Evolutionary conservation across 37 sponge, comb jelly and placozoan genomes (phyloP).

Genomic region (Halichondria panicea): DNA sequence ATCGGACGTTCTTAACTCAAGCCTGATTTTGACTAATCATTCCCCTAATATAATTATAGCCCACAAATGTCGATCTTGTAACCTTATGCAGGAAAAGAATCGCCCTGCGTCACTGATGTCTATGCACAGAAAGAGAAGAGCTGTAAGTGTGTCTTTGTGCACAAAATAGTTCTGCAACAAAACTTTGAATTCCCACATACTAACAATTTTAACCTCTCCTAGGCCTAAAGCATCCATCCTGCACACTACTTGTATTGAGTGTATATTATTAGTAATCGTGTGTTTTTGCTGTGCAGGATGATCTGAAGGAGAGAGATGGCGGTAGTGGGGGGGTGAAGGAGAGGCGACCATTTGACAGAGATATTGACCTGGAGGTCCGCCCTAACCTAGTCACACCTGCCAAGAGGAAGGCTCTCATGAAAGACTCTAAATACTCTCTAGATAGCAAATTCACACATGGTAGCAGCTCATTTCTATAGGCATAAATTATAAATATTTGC

Average conservation of each 20-base stretch:
- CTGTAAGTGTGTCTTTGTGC: slow-evolving; percentile 29
- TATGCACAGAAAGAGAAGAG: slow-evolving; percentile 70
- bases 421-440: slow-evolving; percentile 51
- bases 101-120: slow-evolving; percentile 66
- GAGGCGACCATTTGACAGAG: slow-evolving; percentile 72
- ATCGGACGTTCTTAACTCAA: too few relatives aligned
- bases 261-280: neutral
- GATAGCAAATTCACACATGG: slow-evolving; percentile 65
- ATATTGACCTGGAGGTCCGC: slow-evolving; percentile 59
- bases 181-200: too few relatives aligned
- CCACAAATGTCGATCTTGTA: neutral
- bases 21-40: neutral
- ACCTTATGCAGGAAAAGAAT: slow-evolving; percentile 48
- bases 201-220: too few relatives aligned
- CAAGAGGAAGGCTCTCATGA: slow-evolving; percentile 54
- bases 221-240: neutral
- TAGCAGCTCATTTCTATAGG: slow-evolving; percentile 30
- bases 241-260: too few relatives aligned
- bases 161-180: too few relatives aligned
- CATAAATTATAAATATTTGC: too few relatives aligned
- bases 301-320: neutral
- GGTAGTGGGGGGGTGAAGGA: slow-evolving; percentile 20
- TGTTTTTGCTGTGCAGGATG: slow-evolving; percentile 15
- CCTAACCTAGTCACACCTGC: slow-evolving; percentile 35
- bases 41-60: neutral